A percentile compares a stretch with the other conserved stretches of the same genome.
phyloP scores from a whole-genome alignment of 2,113 vertebrate species.

The Syngnathoides biaculeatus region DNA sequence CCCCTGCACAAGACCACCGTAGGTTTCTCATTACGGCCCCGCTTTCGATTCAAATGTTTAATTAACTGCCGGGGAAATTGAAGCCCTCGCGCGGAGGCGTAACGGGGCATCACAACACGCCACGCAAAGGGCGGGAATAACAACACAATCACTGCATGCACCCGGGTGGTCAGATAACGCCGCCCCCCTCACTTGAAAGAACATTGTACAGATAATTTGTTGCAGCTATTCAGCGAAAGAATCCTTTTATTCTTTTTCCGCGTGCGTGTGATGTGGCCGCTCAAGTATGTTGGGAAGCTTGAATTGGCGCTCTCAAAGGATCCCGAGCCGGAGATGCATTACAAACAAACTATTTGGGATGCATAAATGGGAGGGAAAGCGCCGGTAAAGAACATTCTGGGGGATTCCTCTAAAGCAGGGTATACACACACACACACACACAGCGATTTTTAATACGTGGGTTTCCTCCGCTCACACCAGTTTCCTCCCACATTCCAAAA shows the following conservation, averaged over 20 bases:
- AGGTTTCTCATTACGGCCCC: conserved; percentile 72
- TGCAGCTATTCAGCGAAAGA: conserved; percentile 12
- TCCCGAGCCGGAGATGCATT: conserved; percentile 21
- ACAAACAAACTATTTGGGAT: not conserved
- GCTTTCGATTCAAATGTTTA: conserved; percentile 74
- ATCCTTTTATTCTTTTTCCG: conserved; percentile 18
- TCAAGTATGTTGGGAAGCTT: conserved; percentile 12
- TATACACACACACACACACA: no score
- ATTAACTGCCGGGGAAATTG: conserved; percentile 71
- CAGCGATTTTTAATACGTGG: no score
- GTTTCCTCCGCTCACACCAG: no score
- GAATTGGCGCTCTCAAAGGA: conserved; percentile 17
- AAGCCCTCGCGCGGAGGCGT: conserved; percentile 43
- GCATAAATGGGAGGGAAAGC: not conserved
- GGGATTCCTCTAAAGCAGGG: no score
- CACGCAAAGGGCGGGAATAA: conserved; percentile 17
- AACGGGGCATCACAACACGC: conserved; percentile 36
- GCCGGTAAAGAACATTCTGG: not conserved
- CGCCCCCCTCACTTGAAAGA: conserved; percentile 16
- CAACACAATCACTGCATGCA: conserved; percentile 30
- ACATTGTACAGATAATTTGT: conserved; percentile 25
- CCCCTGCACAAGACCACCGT: conserved; percentile 64
- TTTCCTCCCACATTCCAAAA: no score
- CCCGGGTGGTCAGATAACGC: conserved; percentile 19
- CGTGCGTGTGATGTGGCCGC: conserved; percentile 14